Evolutionary conservation across 2,113 vertebrate species (phyloP), one percentile per base, ranked within the genome.

Genomic region (Scomber japonicus): DNA sequence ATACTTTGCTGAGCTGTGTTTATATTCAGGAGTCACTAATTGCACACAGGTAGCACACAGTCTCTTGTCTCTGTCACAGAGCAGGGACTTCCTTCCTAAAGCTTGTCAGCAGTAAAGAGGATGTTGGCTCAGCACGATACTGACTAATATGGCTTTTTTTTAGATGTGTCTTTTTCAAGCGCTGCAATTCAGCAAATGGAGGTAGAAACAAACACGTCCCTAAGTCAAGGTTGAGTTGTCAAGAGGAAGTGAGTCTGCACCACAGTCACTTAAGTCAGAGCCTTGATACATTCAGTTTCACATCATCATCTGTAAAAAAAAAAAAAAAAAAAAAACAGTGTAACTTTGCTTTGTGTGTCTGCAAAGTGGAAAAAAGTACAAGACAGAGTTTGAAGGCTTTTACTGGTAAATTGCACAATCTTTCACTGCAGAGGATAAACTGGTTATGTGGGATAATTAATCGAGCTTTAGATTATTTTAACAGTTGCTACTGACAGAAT

Each of bases 181-280:
- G 8, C 2, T 9, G 35, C 35, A 7, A 9, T 40, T 8, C 7
- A 9, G 35, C 35, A 7, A 40, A 40, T 40, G 35, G 9, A 40
- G 35, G 7, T 9, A 40, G 35, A 40, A 9, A 40, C 8, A 40
- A 9, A 9, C 8, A 70, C 44, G 44, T 19, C 57, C 19, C 7
- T 30, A 11, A 78, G 65, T 83, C 60, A 69, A 17, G 14, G 54
- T 74, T 89, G 62, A 84, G 75, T 2, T 72, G 92, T 95, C 91
- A 95, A 88, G 92, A 91, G 96, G 95, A 96, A 96, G 95, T 96
- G 94, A 66, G 71, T 57, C 68, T 71, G 84, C 96, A 95, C 95
- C 95, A 93, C 96, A 95, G 53, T 72, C 74, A 82, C 40, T 53
- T 71, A 60, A 48, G 27, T 82, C 71, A 67, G 8, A 0, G 53